These are phyloP conservation scores for Eueremaeus valkanovi DNA, from an alignment of 2,888 invertebrate genomes.

Conservation along the genomic window DNA sequence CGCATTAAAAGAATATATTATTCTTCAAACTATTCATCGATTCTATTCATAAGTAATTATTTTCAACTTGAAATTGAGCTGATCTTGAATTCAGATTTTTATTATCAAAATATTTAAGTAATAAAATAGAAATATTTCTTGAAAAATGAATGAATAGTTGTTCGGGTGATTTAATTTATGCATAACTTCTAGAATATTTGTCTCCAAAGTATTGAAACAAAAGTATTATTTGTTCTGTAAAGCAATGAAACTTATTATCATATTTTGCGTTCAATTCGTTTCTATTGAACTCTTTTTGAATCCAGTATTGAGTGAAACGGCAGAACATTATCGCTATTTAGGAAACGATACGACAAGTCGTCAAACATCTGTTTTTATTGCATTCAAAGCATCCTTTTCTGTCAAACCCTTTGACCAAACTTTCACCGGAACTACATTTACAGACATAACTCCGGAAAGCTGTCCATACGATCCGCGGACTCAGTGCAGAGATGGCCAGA, in stretches of 20 bases:
- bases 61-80: too few species aligned
- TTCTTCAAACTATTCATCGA: too few species aligned
- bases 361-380: background rate
- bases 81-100: too few species aligned
- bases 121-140: too few species aligned
- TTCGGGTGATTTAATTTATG: too few species aligned
- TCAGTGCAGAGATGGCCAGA: background rate
- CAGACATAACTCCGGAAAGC: background rate
- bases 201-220: background rate
- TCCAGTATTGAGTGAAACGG: background rate
- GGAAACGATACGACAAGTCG: background rate
- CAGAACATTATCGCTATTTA: background rate
- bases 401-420: background rate
- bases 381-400: slow-evolving; percentile 1
- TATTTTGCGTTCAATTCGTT: background rate
- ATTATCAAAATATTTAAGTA: too few species aligned
- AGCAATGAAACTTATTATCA: background rate
- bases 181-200: too few species aligned
- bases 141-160: too few species aligned
- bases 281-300: background rate
- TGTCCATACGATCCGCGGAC: too few species aligned
- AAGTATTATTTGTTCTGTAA: background rate
- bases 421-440: background rate
- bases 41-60: too few species aligned
- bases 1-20: too few species aligned